phyloP scores from a whole-genome alignment of 2,888 invertebrate species.

The Psylliodes chrysocephalus region DNA sequence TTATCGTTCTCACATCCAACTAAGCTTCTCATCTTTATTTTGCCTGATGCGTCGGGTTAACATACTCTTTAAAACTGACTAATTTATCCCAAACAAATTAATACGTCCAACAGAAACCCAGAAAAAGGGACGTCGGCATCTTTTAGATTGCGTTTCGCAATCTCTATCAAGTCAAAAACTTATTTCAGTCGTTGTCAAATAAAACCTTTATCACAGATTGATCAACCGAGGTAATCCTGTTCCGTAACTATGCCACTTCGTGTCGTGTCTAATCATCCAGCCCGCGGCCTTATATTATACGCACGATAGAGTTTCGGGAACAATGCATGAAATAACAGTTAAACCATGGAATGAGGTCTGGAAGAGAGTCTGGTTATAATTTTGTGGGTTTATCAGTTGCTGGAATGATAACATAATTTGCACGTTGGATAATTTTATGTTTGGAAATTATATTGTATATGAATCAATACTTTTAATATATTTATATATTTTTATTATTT shows the following conservation, averaged over 20 bases:
- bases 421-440: not conserved
- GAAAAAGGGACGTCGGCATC: no score
- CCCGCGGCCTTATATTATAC: constrained; percentile 38
- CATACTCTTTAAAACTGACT: no score
- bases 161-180: not conserved
- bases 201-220: not conserved
- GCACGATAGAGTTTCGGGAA: constrained; percentile 45
- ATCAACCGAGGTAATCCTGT: constrained; percentile 2
- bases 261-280: constrained; percentile 38
- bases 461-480: no score
- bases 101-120: no score
- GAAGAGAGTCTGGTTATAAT: constrained; percentile 52
- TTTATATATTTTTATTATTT: no score
- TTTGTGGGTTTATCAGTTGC: constrained; percentile 50
- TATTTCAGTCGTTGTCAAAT: not conserved
- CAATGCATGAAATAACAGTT: constrained; percentile 58
- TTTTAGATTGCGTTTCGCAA: not conserved
- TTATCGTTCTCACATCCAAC: no score
- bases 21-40: no score
- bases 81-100: no score
- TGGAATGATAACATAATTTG: constrained; percentile 1
- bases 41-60: no score
- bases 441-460: not conserved
- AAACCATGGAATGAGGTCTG: constrained; percentile 51
- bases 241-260: constrained; percentile 25